These are phyloP conservation scores for Drosophila diplacantha DNA, from an alignment of 2,888 invertebrate genomes.

Conservation along the genomic window DNA sequence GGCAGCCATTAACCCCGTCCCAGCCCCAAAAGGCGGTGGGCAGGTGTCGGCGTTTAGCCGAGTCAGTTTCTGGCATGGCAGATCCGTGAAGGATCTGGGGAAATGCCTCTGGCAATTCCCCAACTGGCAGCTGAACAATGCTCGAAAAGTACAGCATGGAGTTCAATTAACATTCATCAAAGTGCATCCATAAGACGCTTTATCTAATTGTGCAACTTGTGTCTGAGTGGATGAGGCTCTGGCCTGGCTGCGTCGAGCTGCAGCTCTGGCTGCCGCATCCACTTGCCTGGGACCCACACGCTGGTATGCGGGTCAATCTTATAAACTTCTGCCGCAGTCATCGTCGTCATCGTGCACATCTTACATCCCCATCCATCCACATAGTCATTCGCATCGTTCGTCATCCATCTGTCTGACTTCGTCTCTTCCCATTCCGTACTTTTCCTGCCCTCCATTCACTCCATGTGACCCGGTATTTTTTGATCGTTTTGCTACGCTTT, in stretches of 20 bases:
- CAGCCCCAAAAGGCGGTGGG: slow-evolving; percentile 18
- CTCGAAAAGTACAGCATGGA: slow-evolving; percentile 49
- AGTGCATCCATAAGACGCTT: slow-evolving; percentile 56
- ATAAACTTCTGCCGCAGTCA: slow-evolving; percentile 51
- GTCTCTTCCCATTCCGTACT: slow-evolving; percentile 19
- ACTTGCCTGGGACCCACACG: slow-evolving; percentile 49
- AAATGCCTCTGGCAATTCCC: slow-evolving; percentile 45
- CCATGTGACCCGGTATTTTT: slow-evolving; percentile 66
- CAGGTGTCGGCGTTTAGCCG: slow-evolving; percentile 35
- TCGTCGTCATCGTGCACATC: slow-evolving; percentile 23
- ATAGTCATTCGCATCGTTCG: slow-evolving; percentile 35
- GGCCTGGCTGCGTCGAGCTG: not conserved
- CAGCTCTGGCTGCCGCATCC: slow-evolving; percentile 11
- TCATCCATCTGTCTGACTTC: slow-evolving; percentile 48
- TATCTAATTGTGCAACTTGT: slow-evolving; percentile 61
- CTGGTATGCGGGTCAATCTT: slow-evolving; percentile 67
- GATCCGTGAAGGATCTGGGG: slow-evolving; percentile 59
- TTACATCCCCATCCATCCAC: slow-evolving; percentile 20
- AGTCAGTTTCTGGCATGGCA: slow-evolving; percentile 34
- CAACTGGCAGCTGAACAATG: slow-evolving; percentile 39
- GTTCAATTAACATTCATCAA: slow-evolving; percentile 69
- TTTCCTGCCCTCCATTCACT: slow-evolving; percentile 27
- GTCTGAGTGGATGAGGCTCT: slow-evolving; percentile 27
- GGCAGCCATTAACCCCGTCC: slow-evolving; percentile 37
- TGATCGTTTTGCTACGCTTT: slow-evolving; percentile 66